A percentile compares a stretch with the other conserved stretches of the same genome.
Evolutionary conservation across 1,140 invertebrate species (phyloP).

Genomic region (Atta texana): DNA sequence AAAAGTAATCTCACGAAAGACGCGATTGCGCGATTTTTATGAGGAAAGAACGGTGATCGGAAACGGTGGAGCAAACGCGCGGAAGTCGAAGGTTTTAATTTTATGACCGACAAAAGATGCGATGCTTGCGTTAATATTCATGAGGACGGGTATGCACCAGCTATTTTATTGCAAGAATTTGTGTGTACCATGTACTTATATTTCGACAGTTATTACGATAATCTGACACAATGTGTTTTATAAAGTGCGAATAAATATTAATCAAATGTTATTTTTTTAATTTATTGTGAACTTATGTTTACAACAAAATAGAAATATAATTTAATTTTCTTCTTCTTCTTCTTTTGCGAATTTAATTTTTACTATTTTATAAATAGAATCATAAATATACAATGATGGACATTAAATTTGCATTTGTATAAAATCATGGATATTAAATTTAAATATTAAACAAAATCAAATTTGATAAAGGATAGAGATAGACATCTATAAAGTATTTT

Average conservation of each 20-base stretch:
- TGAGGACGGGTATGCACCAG: not conserved
- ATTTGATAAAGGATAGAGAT: not conserved
- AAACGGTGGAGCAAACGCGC: constrained; percentile 35
- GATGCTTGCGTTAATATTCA: constrained; percentile 48
- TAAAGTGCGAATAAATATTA: not conserved
- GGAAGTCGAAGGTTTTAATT: constrained; percentile 47
- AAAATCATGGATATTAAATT: not conserved
- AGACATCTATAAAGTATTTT: not conserved
- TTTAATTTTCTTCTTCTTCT: not conserved
- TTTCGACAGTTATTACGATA: constrained; percentile 12
- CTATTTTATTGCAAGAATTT: constrained; percentile 6
- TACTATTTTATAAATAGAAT: not conserved
- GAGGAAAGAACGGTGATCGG: not conserved
- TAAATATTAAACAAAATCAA: not conserved
- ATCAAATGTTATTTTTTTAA: not conserved
- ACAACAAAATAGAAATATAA: not conserved
- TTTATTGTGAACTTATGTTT: not conserved
- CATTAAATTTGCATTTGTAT: not conserved
- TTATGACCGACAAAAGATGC: constrained; percentile 6
- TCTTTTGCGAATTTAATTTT: not conserved
- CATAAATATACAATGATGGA: not conserved
- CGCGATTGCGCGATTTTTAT: not conserved
- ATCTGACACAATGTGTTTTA: not conserved
- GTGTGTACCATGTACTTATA: not conserved
- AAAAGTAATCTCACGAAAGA: constrained; percentile 41